Base-by-base conservation (phyloP, 2,113 vertebrate genomes). In the Polyodon spathula region DNA sequence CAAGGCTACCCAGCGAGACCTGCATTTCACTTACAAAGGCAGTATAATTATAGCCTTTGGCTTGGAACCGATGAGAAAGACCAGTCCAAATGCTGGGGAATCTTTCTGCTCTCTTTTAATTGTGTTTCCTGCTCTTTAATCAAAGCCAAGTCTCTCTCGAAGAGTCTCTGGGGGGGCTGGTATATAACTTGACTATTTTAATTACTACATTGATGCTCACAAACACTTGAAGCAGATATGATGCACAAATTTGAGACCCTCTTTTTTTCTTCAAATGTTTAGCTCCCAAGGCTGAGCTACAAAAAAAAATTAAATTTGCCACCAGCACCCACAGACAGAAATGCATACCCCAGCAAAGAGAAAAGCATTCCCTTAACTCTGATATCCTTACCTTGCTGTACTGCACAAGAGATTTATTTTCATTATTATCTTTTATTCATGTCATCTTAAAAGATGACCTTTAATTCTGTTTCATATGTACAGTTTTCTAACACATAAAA, bases 21-120 rank as follows among this genome's bases (percentile, higher is more conserved):
- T 44, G 46, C 37, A 56, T 55, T 50, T 54, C 42, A 51, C 40
- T 58, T 62, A 63, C 61, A 68, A 66, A 65, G 17, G 54, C 60
- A 48, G 52, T 40, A 59, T 58, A 71, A 58, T 68, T 66, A 68
- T 59, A 58, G 48, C 51, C 58, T 37, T 40, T 52, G 40, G 59
- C 27, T 27, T 63, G 37, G 37, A 40, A 54, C 41, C 8, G 37
- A 42, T 44, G 55, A 61, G 40, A 59, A 56, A 57, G 43, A 48
- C 16, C 14, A 55, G 53, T 38, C 16, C 16, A 48, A 16, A 14
- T 11, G 16, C 15, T 12, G 11, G 44, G 60, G 38, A 37, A 44
- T 54, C 56, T 44, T 40, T 59, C 52, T 11, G 44, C 4, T 38
- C 43, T 50, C 11, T 42, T 42, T 8, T 37, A 51, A 63, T 66